Base-by-base conservation (phyloP, 2,888 invertebrate genomes). In the Reticulitermes lucifugus region DNA sequence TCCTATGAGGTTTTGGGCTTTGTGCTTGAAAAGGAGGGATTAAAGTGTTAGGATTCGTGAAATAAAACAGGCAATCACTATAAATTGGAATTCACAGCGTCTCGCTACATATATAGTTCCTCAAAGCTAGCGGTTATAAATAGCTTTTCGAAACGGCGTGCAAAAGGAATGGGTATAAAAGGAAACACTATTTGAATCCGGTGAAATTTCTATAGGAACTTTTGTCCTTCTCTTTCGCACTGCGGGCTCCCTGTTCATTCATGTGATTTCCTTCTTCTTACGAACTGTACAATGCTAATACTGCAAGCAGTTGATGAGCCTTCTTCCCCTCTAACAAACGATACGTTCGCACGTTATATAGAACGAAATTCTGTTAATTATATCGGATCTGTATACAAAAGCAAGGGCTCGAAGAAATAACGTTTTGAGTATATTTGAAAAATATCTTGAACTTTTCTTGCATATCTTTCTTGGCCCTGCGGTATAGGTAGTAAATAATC, bases 31-130 rank as follows among this genome's bases (percentile, higher is more conserved):
- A 25, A 65, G 25, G 65, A 65, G 25, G 65, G 65, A 25, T 7
- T 65, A n/a, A 25, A 12, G 9, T 65, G 9, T 65, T 65, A 41
- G 73, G 35, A 35, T 73, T 73, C 73, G 7, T 21, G 41, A 73
- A 73, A 73, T 73, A 41, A 73, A 73, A 73, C 41, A 73, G 73
- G 25, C 73, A 73, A 73, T 73, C 73, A 73, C 73, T 73, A 73
- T 73, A 73, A 73, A 73, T 73, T 41, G 73, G 35, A 41, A 73
- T 73, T 73, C 41, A 73, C 25, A 41, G 73, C 73, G 73, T 41
- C 35, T 35, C 41, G 21, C 21, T 41, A 41, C 41, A 41, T 73
- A 29, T 73, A 25, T 73, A 73, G 73, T 35, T 35, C 41, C 73
- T 73, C 35, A 73, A 73, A 73, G 73, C 41, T 41, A 35, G 73